Base-by-base conservation (phyloP, 2,797 vertebrate species). In the Sternarchorhynchus goeldii region DNA sequence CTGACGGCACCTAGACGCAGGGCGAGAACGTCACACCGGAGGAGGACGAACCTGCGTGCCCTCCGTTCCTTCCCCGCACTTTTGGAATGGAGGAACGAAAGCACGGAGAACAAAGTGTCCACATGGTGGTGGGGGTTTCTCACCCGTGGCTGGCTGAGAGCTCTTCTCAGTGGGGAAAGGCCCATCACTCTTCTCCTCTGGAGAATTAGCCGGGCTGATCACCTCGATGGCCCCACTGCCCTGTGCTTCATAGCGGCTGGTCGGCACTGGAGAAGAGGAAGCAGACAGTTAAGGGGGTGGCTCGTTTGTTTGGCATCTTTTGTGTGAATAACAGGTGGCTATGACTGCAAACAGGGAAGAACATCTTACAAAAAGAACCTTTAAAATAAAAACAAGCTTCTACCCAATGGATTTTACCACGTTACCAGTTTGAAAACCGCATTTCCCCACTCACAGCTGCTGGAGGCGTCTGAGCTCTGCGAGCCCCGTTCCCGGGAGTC, bases 391-490 rank as follows among this genome's bases (percentile, higher is more conserved):
- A 58, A 25, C 63, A 25, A 5, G 2, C 39, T 36, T 64, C 20
- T 76, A 36, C 58, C 8, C 25, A 7, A 75, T 6, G 39, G 18
- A 76, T 20, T 75, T 45, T 65, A 8, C 31, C 41, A 65, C 20
- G 4, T 56, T 12, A 29, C 56, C 31, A 50, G 14, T 12, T 50
- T 50, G 12, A 10, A 14, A 14, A 12, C 12, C 10, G 2, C 8
- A 50, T 14, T 50, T 50, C 45, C 25, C 59, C 45, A 96, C 97
- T 92, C 91, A 99, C 97, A 89, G 89, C 95, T 97, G 91, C 95
- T 94, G n/a, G 96, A 97, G 79, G 96, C 97, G 92, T 98, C 97
- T 0, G 96, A 98, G 88, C 96, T 97, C 87, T 99, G 97, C 50
- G 96, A 97, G 87, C 95, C 93, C 85, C 97, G 94, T 80, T 99